Evolutionary conservation across 1,140 invertebrate genomes (phyloP).

Genomic region (Sitophilus oryzae): DNA sequence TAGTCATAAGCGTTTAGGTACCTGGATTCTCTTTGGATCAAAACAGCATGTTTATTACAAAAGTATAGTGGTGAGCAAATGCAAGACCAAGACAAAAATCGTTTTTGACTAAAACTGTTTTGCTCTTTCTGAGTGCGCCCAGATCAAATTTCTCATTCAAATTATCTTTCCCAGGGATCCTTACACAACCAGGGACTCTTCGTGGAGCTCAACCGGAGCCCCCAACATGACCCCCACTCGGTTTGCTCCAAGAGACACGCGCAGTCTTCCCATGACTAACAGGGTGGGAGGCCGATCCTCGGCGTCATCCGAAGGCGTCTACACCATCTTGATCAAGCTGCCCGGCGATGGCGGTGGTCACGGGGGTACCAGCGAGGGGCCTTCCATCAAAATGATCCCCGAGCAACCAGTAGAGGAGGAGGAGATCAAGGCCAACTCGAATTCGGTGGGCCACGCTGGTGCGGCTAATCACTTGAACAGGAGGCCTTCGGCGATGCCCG

Average conservation of each 20-base stretch:
- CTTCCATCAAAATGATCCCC: conserved; percentile 83
- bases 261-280: conserved; percentile 43
- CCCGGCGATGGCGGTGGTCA: conserved; percentile 56
- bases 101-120: no score
- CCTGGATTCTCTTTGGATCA: no score
- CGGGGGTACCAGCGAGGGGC: conserved; percentile 45
- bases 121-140: no score
- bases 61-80: no score
- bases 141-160: no score
- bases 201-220: conserved; percentile 23
- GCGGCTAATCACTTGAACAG: conserved; percentile 50
- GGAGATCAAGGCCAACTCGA: conserved; percentile 16
- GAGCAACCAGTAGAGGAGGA: conserved; percentile 45
- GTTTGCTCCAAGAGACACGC: conserved; percentile 39
- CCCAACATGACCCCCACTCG: conserved; percentile 40
- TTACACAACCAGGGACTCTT: conserved; percentile 40
- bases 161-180: conserved; percentile 46
- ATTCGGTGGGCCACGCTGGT: conserved; percentile 27
- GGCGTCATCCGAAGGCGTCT: conserved; percentile 69
- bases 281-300: conserved; percentile 55
- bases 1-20: no score
- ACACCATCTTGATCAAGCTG: conserved; percentile 86
- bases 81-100: no score
- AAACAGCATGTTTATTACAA: no score
- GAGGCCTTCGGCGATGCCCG: conserved; percentile 68